Percentiles rank a stretch among this genome's conserved stretches.
phyloP scores from a whole-genome alignment of 1,140 invertebrate genomes.

The Leucophenga varia region DNA sequence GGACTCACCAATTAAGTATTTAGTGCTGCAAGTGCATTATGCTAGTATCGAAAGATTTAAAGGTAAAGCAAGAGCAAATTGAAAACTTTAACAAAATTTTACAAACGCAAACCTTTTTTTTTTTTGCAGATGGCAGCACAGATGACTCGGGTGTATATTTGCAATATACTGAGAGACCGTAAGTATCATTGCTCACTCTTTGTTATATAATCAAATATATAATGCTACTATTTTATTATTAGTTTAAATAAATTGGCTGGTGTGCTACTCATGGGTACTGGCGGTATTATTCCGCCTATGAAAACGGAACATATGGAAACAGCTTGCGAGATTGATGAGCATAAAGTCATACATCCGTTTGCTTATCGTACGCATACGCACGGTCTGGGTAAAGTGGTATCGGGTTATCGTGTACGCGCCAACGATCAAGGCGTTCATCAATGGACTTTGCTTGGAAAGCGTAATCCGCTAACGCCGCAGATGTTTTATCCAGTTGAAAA shows the following conservation, averaged over 20 bases:
- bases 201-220: not conserved
- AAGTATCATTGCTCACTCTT: too few species aligned
- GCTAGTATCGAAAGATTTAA: conserved; percentile 71
- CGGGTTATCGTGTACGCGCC: conserved; percentile 79
- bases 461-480: conserved; percentile 87
- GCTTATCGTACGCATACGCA: conserved; percentile 96
- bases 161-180: conserved; percentile 74
- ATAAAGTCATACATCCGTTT: conserved; percentile 88
- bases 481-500: conserved; percentile 92
- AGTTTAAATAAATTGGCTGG: conserved; percentile 80
- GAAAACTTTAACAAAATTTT: not conserved
- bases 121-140: conserved; percentile 66
- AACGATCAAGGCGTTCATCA: conserved; percentile 62
- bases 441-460: conserved; percentile 87
- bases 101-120: not conserved
- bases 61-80: conserved; percentile 56
- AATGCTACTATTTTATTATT: not conserved
- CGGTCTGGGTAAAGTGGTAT: conserved; percentile 78
- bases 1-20: conserved; percentile 71
- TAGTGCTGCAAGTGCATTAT: conserved; percentile 95
- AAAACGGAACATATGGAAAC: conserved; percentile 83
- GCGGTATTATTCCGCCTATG: conserved; percentile 72
- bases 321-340: conserved; percentile 76
- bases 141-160: conserved; percentile 83
- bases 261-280: conserved; percentile 82